Base-by-base conservation (phyloP, 2,888 invertebrate genomes). In the Dinocampus coccinellae region DNA sequence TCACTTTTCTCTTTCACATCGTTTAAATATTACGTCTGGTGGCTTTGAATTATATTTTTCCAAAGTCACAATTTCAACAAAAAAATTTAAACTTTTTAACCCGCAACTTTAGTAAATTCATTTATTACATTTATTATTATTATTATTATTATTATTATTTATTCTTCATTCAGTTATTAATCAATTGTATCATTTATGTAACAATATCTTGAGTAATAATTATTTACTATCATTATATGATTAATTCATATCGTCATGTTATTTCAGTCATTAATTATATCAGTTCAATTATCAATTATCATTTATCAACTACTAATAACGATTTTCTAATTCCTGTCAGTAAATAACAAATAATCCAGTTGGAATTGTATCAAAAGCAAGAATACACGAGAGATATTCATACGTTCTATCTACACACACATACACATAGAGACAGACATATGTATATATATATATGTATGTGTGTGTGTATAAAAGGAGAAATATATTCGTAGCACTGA, bases 271-370 rank as follows among this genome's bases (percentile, higher is more conserved):
- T n/a, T n/a, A 39, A 11, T n/a, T n/a, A n/a, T 39, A n/a, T 3
- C n/a, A 39, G 39, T 3, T 13, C n/a, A 39, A 4, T 39, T 4
- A 13, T 36, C 33, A 39, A 36, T 29, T 16, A 24, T 53, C 36
- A 65, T 65, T 13, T 13, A 53, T 36, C 65, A 58, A 39, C 1
- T n/a, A 11, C 58, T 39, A 70, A 65, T 58, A 26, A 65, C 65
- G 33, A 34, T 64, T 65, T 65, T 70, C 64, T 58, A 65, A 70
- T 64, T 64, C 57, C 42, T 33, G 42, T 57, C 63, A 36, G 29
- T 47, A 33, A 33, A 70, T 65, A 70, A 58, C 64, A 57, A 58
- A 57, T 47, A 36, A 33, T n/a, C 36, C 7, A 7, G 10, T 9
- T 29, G 60, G 2, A n/a, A 34, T 34, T 29, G 60, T 39, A 39